Evolutionary conservation across 1,140 invertebrate species (phyloP).

Genomic region (Aleiodes sp.): DNA sequence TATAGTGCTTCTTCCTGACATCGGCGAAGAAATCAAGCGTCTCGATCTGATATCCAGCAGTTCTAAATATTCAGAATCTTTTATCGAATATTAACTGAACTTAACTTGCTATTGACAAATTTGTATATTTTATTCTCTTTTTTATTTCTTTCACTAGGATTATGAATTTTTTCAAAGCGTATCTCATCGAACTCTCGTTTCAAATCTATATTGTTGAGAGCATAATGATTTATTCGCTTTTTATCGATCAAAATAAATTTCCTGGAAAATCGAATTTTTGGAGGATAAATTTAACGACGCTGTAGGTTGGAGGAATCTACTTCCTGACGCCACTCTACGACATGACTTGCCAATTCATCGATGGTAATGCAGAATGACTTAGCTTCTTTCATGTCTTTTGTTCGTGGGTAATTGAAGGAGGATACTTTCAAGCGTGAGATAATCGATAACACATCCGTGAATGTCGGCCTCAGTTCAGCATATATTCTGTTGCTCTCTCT

Average conservation of each 20-base stretch:
- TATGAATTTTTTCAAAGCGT: too few relatives aligned
- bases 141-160: too few relatives aligned
- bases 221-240: too few relatives aligned
- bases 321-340: not conserved
- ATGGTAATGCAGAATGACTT: constrained; percentile 20
- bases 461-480: not conserved
- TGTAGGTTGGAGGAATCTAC: constrained; percentile 14
- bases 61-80: too few relatives aligned
- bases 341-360: constrained; percentile 15
- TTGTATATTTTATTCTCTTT: too few relatives aligned
- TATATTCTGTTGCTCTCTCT: not conserved
- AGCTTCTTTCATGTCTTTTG: constrained; percentile 5
- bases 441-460: constrained; percentile 26
- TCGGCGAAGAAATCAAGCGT: too few relatives aligned
- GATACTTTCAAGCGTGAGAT: not conserved
- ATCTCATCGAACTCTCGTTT: too few relatives aligned
- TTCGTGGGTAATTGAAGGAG: constrained; percentile 22
- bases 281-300: not conserved
- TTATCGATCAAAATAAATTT: not conserved
- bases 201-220: too few relatives aligned
- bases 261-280: not conserved
- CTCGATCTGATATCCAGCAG: too few relatives aligned
- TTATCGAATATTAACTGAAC: too few relatives aligned
- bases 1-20: too few relatives aligned
- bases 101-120: too few relatives aligned